These are phyloP conservation scores for Protobothrops mucrosquamatus DNA, from an alignment of 2,113 vertebrate species.

Conservation along the genomic window DNA sequence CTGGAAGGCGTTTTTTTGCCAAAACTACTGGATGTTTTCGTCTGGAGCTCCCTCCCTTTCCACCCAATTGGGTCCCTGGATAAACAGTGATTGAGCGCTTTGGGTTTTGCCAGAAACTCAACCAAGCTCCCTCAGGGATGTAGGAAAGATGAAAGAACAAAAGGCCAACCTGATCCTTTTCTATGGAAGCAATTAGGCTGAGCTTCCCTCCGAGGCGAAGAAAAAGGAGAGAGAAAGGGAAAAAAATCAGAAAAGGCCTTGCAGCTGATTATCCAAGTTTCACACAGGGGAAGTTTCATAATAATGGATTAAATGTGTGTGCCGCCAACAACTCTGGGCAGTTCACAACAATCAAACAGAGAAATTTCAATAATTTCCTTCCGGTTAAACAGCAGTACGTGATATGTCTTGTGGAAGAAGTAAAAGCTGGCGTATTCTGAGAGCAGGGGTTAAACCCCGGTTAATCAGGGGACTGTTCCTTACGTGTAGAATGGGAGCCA, in stretches of 20 bases:
- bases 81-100: neutral
- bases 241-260: neutral
- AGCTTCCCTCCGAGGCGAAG: neutral
- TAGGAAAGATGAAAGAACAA: neutral
- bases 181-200: neutral
- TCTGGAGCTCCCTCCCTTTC: neutral
- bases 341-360: neutral
- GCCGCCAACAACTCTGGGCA: neutral
- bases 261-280: neutral
- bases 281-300: neutral
- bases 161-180: neutral
- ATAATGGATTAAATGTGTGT: neutral
- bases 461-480: neutral
- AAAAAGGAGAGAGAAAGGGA: neutral
- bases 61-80: constrained; percentile 4
- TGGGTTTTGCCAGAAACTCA: constrained; percentile 18
- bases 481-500: neutral
- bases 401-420: neutral
- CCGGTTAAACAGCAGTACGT: neutral
- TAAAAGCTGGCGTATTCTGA: neutral
- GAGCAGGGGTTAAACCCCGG: neutral
- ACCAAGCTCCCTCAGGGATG: neutral
- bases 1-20: neutral
- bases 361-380: neutral
- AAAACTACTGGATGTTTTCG: constrained; percentile 14